Percentiles rank a stretch among this genome's conserved stretches.
Conservation (phyloP, 2,797 vertebrate genomes). For the Malacoctenus gilli region DNA sequence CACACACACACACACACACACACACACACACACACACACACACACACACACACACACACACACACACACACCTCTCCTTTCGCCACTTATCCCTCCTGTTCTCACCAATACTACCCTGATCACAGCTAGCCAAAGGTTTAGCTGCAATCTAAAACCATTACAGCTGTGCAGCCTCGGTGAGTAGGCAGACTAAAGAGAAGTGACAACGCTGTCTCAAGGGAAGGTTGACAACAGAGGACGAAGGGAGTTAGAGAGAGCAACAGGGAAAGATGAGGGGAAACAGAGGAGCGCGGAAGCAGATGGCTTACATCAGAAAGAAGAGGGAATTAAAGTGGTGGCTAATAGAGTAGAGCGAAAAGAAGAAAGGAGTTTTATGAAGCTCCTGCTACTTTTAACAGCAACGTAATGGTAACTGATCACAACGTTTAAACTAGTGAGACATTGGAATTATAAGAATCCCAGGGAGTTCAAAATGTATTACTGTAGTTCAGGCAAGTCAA, state of each 20-base stretch:
- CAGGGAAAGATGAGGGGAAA: conserved; percentile 17
- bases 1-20: no score
- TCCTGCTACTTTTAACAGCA: background rate
- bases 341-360: conserved; percentile 8
- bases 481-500: no score
- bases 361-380: background rate
- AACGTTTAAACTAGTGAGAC: no score
- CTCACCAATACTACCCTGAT: conserved; percentile 50
- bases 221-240: conserved; percentile 81
- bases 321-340: conserved; percentile 30
- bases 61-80: conserved; percentile 16
- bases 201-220: conserved; percentile 80
- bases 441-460: no score
- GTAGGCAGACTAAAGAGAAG: conserved; percentile 76
- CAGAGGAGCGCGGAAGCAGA: conserved; percentile 45
- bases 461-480: no score
- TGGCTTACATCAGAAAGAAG: conserved; percentile 40
- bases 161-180: conserved; percentile 66
- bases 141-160: conserved; percentile 80
- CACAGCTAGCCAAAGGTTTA: conserved; percentile 75
- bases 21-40: no score
- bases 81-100: conserved; percentile 29
- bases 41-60: conserved; percentile 5
- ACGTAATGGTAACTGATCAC: no score
- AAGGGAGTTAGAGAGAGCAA: conserved; percentile 31